phyloP scores from a whole-genome alignment of 2,113 vertebrate species.

The Anarhynchus alexandrinus region DNA sequence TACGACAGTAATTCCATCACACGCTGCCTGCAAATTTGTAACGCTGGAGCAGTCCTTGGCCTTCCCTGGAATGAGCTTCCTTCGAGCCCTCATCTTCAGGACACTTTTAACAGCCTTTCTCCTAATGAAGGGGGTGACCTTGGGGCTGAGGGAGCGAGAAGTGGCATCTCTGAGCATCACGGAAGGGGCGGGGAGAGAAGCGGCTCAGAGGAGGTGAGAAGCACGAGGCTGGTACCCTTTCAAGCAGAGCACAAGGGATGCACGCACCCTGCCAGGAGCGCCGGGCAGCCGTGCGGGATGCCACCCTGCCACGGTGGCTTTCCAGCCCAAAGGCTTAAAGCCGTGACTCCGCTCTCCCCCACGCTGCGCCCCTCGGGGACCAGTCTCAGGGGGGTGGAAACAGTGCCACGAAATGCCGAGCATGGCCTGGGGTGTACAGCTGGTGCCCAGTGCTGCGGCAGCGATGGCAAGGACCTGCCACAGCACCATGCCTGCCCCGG shows the following conservation, averaged over 20 bases:
- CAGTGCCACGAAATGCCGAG: not conserved
- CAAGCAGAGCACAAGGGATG: not conserved
- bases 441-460: not conserved
- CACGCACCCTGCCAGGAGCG: not conserved
- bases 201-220: not conserved
- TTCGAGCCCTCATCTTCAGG: not conserved
- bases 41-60: not conserved
- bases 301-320: fast-evolving
- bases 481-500: not conserved
- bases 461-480: not conserved
- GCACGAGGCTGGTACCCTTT: not conserved
- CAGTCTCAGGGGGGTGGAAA: not conserved
- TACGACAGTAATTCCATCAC: not conserved
- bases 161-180: not conserved
- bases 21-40: fast-evolving
- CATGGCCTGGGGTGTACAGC: not conserved
- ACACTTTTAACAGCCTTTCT: not conserved
- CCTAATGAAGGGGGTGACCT: constrained; percentile 5
- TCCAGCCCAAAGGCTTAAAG: not conserved
- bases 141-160: not conserved
- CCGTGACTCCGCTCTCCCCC: not conserved
- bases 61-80: not conserved
- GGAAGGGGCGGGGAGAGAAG: not conserved
- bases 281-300: fast-evolving
- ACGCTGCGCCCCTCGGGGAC: fast-evolving